Base-by-base conservation (phyloP, 2,113 vertebrate genomes). In the Parus major region DNA sequence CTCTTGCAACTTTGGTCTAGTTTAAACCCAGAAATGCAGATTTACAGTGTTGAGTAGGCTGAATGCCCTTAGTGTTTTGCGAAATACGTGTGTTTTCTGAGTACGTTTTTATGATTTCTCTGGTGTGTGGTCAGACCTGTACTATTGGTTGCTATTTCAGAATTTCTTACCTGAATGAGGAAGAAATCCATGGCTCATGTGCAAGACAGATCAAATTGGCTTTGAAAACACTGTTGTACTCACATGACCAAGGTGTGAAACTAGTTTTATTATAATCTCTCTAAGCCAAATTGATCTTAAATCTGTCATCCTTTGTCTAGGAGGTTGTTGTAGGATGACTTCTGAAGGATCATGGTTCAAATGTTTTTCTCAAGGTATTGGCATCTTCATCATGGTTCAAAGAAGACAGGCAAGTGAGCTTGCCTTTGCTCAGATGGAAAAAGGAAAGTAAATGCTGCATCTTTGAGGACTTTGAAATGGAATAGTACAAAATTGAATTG, bases 31-130 rank as follows among this genome's bases (percentile, higher is more conserved):
- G 52, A 73, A 81, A 42, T 47, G 33, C 33, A 52, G 47, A 39
- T 27, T 57, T 1, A 0, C 5, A 15, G 5, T 21, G 20, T 11
- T 39, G 69, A 35, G 21, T 0, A 2, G 20, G 35, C 76, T 53
- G 33, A 75, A 42, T 24, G 56, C 20, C 27, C 23, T 36, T 28
- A 8, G 20, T 24, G 10, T 77, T 90, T 39, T 73, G 29, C 47
- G 69, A 1, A 10, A 49, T 14, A 60, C 3, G 4, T 35, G 24
- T 52, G 17, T 83, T 69, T 69, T 79, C 66, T 31, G 28, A 86
- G 36, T 55, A 39, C 12, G 39, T 39, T 39, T 39, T 39, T 89
- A 10, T 0, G 4, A 19, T 63, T 75, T n/a, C 41, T 81, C 15
- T 82, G 21, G 9, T 57, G 18, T 0, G 0, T 69, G 17, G 5